These are phyloP conservation scores for Drosophila pallidifrons DNA, from an alignment of 1,140 invertebrate genomes.

Conservation along the genomic window DNA sequence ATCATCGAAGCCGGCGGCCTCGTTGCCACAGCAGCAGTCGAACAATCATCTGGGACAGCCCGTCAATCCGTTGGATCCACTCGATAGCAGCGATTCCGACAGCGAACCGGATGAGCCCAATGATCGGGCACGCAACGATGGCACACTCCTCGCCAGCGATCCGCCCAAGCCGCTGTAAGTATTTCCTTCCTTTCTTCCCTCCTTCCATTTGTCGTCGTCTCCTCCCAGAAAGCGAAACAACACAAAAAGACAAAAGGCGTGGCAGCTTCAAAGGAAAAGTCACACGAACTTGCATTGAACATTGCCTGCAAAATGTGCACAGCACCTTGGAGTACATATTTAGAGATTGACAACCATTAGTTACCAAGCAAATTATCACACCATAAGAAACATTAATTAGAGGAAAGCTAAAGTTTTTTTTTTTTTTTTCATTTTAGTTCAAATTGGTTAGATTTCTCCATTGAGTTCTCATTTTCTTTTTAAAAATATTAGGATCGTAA, in stretches of 20 bases:
- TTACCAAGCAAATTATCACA: too few species aligned
- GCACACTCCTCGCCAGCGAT: conserved; percentile 97
- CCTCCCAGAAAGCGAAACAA: conserved; percentile 8
- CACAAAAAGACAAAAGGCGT: conserved; percentile 62
- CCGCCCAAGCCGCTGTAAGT: conserved; percentile 98
- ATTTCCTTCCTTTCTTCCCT: background rate
- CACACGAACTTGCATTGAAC: background rate
- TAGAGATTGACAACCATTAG: too few species aligned
- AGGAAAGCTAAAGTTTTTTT: too few species aligned
- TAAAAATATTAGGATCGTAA: too few species aligned
- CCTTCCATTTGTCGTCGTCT: background rate
- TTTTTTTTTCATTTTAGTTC: too few species aligned
- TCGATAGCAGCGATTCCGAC: conserved; percentile 89
- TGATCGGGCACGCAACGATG: conserved; percentile 92
- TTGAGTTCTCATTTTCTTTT: too few species aligned
- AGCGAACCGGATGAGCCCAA: conserved; percentile 89
- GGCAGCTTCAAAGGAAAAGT: conserved; percentile 29
- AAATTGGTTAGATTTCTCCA: too few species aligned
- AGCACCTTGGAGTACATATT: background rate
- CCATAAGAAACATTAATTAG: too few species aligned
- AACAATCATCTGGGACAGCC: conserved; percentile 82
- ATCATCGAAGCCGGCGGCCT: conserved; percentile 76
- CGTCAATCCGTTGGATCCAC: conserved; percentile 86
- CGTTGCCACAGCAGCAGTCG: conserved; percentile 64
- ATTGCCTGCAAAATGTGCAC: conserved; percentile 27